phyloP scores from a whole-genome alignment of 1,140 invertebrate genomes.

The Sesamia nonagrioides region DNA sequence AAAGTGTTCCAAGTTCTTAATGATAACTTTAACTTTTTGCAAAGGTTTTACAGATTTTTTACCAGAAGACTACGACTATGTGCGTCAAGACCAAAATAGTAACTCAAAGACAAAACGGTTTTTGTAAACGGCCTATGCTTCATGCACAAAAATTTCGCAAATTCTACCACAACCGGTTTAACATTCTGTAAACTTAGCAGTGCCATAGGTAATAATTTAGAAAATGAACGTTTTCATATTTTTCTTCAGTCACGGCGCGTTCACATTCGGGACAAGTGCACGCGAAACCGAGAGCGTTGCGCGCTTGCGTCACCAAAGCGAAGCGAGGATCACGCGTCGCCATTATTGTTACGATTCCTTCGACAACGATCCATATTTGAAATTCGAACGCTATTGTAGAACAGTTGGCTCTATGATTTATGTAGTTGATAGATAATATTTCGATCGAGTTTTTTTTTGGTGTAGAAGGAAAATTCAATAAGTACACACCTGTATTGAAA shows the following conservation, averaged over 20 bases:
- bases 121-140: not conserved
- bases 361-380: slow-evolving; percentile 17
- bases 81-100: not conserved
- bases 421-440: not conserved
- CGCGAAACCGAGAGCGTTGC: slow-evolving; percentile 84
- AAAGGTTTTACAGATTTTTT: too few relatives aligned
- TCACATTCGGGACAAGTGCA: slow-evolving; percentile 85
- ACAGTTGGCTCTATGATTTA: not conserved
- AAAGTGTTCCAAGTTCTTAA: too few relatives aligned
- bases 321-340: slow-evolving; percentile 36
- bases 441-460: not conserved
- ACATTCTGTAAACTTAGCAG: slow-evolving; percentile 37
- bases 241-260: slow-evolving; percentile 80
- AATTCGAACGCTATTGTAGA: slow-evolving; percentile 8
- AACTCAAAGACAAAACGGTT: not conserved
- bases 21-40: too few relatives aligned
- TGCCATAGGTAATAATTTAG: slow-evolving; percentile 52
- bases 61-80: too few relatives aligned
- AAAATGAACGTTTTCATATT: slow-evolving; percentile 79
- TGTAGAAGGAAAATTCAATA: not conserved
- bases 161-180: not conserved
- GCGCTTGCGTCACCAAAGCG: slow-evolving; percentile 75
- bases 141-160: not conserved
- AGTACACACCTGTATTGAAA: too few relatives aligned
- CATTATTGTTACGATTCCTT: slow-evolving; percentile 39